Conservation (phyloP, 2,797 vertebrate species). For the Leptatherina wallacei region DNA sequence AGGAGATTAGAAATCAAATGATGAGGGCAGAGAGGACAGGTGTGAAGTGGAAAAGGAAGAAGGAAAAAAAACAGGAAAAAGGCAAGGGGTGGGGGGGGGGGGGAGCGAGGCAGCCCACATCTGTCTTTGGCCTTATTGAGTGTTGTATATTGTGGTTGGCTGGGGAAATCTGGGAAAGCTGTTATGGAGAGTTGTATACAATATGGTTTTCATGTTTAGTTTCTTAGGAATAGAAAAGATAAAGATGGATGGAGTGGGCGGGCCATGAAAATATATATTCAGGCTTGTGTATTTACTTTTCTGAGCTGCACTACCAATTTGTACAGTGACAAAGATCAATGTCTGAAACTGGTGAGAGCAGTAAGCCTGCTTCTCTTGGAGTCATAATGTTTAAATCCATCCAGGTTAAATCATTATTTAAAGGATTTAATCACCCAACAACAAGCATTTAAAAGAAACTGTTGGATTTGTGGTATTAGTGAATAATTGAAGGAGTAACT, state of each 20-base stretch:
- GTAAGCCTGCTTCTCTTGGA: conserved; percentile 1
- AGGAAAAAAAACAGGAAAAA: background rate
- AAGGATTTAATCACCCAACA: background rate
- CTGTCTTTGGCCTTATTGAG: conserved; percentile 18
- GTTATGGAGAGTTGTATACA: conserved; percentile 29
- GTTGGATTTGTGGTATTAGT: background rate
- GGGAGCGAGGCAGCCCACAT: background rate
- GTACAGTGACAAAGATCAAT: conserved; percentile 23
- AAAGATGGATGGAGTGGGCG: conserved; percentile 23
- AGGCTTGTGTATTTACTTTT: conserved; percentile 35
- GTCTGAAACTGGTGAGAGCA: conserved; percentile 6
- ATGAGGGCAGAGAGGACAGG: conserved; percentile 27
- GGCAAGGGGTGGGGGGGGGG: background rate
- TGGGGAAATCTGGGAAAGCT: conserved; percentile 36
- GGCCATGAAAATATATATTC: conserved; percentile 13
- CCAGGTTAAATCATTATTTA: background rate
- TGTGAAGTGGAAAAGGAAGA: conserved; percentile 42
- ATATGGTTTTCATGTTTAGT: conserved; percentile 55
- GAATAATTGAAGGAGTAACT: conserved; percentile 14
- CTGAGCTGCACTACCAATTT: conserved; percentile 9
- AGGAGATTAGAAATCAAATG: conserved; percentile 18
- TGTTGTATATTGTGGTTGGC: conserved; percentile 21
- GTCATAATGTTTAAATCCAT: background rate
- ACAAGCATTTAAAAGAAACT: background rate
- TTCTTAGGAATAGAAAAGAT: conserved; percentile 18